Evolutionary conservation across 2,888 invertebrate genomes (phyloP).

Genomic region (Automeris io): DNA sequence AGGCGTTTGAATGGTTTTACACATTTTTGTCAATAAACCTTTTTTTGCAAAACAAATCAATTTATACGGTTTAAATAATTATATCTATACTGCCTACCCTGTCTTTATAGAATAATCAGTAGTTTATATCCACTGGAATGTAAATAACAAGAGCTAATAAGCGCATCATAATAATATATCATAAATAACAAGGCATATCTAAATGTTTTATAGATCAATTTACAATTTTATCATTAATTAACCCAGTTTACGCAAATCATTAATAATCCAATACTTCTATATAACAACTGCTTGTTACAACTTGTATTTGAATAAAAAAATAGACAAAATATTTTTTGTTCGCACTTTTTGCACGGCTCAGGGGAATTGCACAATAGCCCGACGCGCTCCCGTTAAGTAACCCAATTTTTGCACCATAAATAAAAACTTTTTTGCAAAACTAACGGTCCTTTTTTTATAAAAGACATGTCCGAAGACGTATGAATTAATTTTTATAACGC

Average conservation of each 20-base stretch:
- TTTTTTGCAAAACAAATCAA: no score
- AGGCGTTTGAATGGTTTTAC: no score
- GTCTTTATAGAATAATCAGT: no score
- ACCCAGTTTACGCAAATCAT: constrained; percentile 37
- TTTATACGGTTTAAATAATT: no score
- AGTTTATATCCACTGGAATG: no score
- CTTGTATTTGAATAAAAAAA: constrained; percentile 25
- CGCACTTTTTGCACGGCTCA: constrained; percentile 30
- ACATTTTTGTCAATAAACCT: no score
- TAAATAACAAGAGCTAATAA: no score
- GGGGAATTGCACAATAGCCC: constrained; percentile 49
- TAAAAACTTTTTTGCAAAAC: constrained; percentile 43
- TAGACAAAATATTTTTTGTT: constrained; percentile 28
- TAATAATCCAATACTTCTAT: constrained; percentile 41
- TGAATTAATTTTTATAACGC: constrained; percentile 73
- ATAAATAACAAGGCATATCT: no score
- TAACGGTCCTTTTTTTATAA: constrained; percentile 61
- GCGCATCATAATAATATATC: no score
- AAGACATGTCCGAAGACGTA: constrained; percentile 30
- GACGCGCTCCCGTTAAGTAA: constrained; percentile 70
- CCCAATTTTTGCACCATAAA: constrained; percentile 76
- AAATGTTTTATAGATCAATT: no score
- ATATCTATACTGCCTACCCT: no score
- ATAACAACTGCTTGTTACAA: background rate
- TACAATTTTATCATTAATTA: constrained; percentile 50